Evolutionary conservation across 2,888 invertebrate genomes (phyloP), one percentile per base, ranked within the genome.

Genomic region (Plagiodera versicolora): DNA sequence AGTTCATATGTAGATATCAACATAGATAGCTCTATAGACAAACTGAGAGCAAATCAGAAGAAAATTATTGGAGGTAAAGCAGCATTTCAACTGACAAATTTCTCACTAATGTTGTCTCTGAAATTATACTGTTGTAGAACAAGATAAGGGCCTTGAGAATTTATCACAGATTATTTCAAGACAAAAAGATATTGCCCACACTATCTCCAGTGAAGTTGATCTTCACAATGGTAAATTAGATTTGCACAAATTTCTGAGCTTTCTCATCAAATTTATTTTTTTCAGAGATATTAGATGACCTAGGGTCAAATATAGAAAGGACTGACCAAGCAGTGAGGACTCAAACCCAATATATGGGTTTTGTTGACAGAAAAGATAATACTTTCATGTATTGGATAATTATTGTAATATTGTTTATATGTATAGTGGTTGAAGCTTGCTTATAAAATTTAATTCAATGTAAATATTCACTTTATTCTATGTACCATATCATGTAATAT

Each of bases 321-420:
- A 90, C 91, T 0, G 87, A 89, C 70, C 82, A 84, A n/a, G 82
- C 89, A 51, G 81, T 93, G 17, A 80, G 85, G 53, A 83, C 81
- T 24, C 90, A 89, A 76, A 92, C 91, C 0, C 81, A 83, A 18
- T 84, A 87, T 69, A 85, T 92, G 30, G 80, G 83, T 56, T 81
- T 82, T n/a, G 85, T 92, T 24, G 85, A 83, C 70, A 80, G 83
- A 55, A 89, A 88, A 74, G 90, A 91, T 73, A 84, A 83, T 63
- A 89, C 91, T 3, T 92, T 90, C 76, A 82, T 88, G 46, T 91
- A 89, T 75, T 92, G 91, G 90, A 76, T 90, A 52, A 79, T 89
- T 16, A 91, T 92, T 62, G 79, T 90, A 48, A 66, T 87, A 55
- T 81, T 92, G 63, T 86, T 91, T 69, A 79, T 90, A 61, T 84